These are phyloP conservation scores for Tapera naevia DNA, from an alignment of 2,797 vertebrate genomes.

Conservation along the genomic window DNA sequence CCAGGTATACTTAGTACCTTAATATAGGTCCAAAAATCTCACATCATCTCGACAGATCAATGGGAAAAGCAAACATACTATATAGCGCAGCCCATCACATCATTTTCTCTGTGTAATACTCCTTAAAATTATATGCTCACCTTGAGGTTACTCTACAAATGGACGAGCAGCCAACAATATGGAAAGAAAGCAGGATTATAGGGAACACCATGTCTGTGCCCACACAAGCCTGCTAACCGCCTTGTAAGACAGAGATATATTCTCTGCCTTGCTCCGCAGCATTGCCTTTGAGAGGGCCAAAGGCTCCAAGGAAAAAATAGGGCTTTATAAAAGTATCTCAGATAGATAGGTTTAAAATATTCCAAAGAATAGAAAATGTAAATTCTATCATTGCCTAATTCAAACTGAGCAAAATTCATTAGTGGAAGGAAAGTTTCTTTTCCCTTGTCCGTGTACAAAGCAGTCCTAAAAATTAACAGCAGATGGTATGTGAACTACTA, in stretches of 20 bases:
- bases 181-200: background rate
- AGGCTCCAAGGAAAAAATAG: background rate
- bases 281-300: background rate
- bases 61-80: background rate
- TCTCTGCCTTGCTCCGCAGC: background rate
- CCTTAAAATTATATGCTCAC: background rate
- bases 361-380: background rate
- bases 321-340: background rate
- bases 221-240: background rate
- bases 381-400: background rate
- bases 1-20: background rate
- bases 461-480: background rate
- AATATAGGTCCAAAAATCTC: background rate
- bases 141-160: background rate
- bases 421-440: background rate
- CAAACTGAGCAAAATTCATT: background rate
- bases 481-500: conserved; percentile 21
- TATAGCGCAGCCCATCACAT: accelerated
- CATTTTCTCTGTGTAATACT: background rate
- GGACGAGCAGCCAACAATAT: background rate
- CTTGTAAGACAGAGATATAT: background rate
- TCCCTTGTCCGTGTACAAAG: background rate
- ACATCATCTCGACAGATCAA: background rate
- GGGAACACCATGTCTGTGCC: background rate
- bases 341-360: background rate